Base-by-base conservation (phyloP, 2,113 vertebrate species). In the Pseudorasbora parva region DNA sequence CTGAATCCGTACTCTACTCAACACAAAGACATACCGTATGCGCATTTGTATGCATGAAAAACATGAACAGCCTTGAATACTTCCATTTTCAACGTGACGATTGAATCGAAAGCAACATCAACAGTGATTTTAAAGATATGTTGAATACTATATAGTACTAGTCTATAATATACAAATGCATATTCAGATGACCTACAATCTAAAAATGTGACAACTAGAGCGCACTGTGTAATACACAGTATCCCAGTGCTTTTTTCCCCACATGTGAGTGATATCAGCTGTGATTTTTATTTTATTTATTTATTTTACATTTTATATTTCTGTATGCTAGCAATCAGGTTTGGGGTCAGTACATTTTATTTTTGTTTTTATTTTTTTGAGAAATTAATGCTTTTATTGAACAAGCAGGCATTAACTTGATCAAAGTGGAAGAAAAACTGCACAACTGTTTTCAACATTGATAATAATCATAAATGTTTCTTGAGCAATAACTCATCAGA, bases 41-140 rank as follows among this genome's bases (percentile, higher is more conserved):
- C 3, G 15, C 71, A 74, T 74, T 49, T 73, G 23, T 27, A 74
- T 51, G 71, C 71, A 74, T 74, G 71, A 27, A 51, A 45, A 51
- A 74, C 6, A 23, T 49, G 71, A 49, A 73, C 8, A 6, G 23
- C 45, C 71, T 71, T 30, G 62, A 66, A 19, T 17, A 8, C 62
- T 17, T 73, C 71, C 43, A 73, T 27, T 73, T 49, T 9, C 71
- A 49, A 15, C 7, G 5, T 23, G 43, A 47, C 43, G 11, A 15
- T 7, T 49, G n/a, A 27, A 49, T 47, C 14, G 11, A 45, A 73
- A 73, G 71, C 43, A 73, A 25, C 8, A 47, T 49, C n/a, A 15
- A 17, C 69, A 45, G 10, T 23, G 37, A 71, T 43, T 71, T 71
- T 14, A 71, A 71, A 37, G 10, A 23, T 43, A 12, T 45, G 69